Percentiles rank a stretch among this genome's conserved stretches.
phyloP scores from a whole-genome alignment of 2,888 invertebrate species.

The Athalia rosae region DNA sequence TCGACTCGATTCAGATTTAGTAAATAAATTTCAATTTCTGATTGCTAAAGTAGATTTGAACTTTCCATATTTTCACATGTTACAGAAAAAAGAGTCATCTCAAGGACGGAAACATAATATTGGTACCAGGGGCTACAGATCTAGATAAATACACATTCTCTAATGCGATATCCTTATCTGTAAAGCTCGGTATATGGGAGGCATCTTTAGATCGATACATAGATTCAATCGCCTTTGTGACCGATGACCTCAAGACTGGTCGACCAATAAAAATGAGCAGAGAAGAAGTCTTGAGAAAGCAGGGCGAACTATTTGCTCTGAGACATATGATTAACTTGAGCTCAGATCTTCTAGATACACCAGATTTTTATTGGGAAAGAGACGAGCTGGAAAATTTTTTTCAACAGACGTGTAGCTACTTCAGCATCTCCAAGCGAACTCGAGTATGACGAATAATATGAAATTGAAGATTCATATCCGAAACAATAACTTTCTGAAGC shows the following conservation, averaged over 20 bases:
- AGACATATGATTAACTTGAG: slow-evolving; percentile 94
- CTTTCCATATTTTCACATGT: slow-evolving; percentile 24
- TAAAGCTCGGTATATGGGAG: slow-evolving; percentile 97
- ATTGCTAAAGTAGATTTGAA: slow-evolving; percentile 14
- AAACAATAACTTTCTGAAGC: too few species aligned
- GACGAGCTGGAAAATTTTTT: slow-evolving; percentile 92
- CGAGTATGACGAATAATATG: slow-evolving; percentile 76
- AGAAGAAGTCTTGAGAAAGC: slow-evolving; percentile 84
- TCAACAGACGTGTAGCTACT: slow-evolving; percentile 87
- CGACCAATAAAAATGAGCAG: slow-evolving; percentile 82
- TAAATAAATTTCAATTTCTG: background rate
- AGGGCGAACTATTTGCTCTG: slow-evolving; percentile 92
- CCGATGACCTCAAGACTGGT: slow-evolving; percentile 86
- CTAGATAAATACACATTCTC: slow-evolving; percentile 96
- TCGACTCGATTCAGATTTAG: background rate
- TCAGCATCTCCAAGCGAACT: slow-evolving; percentile 89
- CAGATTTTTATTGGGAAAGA: slow-evolving; percentile 99
- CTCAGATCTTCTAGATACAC: slow-evolving; percentile 94
- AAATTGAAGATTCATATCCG: background rate
- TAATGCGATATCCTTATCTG: slow-evolving; percentile 94
- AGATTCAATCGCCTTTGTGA: slow-evolving; percentile 87
- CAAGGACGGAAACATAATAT: slow-evolving; percentile 74
- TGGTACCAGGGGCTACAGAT: slow-evolving; percentile 77
- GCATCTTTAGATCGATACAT: slow-evolving; percentile 88
- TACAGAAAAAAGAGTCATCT: slow-evolving; percentile 72